Conservation (phyloP, 2,797 vertebrate species). For the Sylvia borin region DNA sequence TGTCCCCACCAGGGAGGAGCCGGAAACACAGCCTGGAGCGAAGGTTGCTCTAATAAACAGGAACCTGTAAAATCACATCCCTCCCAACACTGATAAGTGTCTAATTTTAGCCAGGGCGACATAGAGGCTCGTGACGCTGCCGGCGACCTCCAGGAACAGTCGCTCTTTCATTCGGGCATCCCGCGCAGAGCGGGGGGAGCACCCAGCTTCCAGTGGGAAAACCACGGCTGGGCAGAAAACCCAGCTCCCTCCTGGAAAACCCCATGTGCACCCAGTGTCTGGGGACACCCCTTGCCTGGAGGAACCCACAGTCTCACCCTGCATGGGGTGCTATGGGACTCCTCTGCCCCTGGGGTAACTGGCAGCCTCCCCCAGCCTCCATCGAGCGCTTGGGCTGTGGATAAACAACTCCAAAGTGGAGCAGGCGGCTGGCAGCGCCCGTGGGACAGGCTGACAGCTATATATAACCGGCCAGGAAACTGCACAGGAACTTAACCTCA, state of each 20-base stretch:
- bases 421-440: background rate
- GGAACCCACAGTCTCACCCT: background rate
- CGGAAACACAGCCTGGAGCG: constrained; percentile 48
- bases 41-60: constrained; percentile 37
- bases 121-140: background rate
- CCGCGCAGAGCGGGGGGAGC: background rate
- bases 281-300: background rate
- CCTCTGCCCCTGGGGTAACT: rapidly evolving
- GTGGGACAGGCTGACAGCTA: background rate
- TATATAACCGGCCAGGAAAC: constrained; percentile 59
- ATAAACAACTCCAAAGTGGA: constrained; percentile 23
- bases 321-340: background rate
- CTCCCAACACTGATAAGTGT: constrained; percentile 50
- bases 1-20: background rate
- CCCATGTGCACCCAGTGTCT: rapidly evolving
- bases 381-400: rapidly evolving
- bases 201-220: background rate
- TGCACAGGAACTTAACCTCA: constrained; percentile 38
- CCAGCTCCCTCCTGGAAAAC: background rate
- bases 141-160: constrained; percentile 50
- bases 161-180: constrained; percentile 32
- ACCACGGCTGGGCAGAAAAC: background rate
- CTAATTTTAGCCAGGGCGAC: constrained; percentile 69
- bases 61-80: constrained; percentile 63
- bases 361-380: background rate